Conservation (phyloP, 2,888 invertebrate species). For the Drosophila quinaria region DNA sequence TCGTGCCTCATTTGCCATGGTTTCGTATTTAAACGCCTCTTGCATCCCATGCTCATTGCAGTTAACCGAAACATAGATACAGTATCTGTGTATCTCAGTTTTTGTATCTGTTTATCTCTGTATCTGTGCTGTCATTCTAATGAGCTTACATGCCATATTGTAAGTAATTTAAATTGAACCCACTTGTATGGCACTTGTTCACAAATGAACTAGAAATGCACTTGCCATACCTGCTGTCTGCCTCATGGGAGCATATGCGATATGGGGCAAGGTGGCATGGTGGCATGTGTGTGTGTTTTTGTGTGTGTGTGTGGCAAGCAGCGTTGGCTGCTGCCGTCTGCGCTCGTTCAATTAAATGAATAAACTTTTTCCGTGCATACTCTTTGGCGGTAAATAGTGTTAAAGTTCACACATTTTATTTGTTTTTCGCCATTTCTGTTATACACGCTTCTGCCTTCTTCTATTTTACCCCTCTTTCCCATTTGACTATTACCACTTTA, state of each 20-base stretch:
- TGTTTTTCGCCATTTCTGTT: constrained; percentile 53
- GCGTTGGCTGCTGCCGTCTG: constrained; percentile 64
- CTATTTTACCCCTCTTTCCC: neutral
- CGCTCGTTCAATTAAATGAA: constrained; percentile 78
- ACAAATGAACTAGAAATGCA: constrained; percentile 69
- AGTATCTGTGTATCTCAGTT: neutral
- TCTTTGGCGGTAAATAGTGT: constrained; percentile 81
- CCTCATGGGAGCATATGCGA: neutral
- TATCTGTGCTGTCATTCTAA: constrained; percentile 54
- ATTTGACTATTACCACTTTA: constrained; percentile 17
- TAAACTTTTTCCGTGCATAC: constrained; percentile 79
- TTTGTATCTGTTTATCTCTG: constrained; percentile 27
- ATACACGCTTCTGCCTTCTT: constrained; percentile 18
- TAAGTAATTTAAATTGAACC: constrained; percentile 74
- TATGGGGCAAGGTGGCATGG: constrained; percentile 1
- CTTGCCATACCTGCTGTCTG: constrained; percentile 24
- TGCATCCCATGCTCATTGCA: constrained; percentile 36
- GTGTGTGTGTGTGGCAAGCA: constrained; percentile 17
- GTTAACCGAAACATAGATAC: constrained; percentile 3
- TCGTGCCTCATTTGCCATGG: constrained; percentile 53
- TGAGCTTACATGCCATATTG: constrained; percentile 64
- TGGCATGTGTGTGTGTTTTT: constrained; percentile 8
- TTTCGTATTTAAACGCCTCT: constrained; percentile 10
- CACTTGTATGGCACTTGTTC: constrained; percentile 51
- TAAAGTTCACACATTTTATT: constrained; percentile 82